Percentiles rank a stretch among this genome's conserved stretches.
These are phyloP conservation scores for Spialia ferax DNA, from an alignment of 2,888 invertebrate species.

Conservation along the genomic window DNA sequence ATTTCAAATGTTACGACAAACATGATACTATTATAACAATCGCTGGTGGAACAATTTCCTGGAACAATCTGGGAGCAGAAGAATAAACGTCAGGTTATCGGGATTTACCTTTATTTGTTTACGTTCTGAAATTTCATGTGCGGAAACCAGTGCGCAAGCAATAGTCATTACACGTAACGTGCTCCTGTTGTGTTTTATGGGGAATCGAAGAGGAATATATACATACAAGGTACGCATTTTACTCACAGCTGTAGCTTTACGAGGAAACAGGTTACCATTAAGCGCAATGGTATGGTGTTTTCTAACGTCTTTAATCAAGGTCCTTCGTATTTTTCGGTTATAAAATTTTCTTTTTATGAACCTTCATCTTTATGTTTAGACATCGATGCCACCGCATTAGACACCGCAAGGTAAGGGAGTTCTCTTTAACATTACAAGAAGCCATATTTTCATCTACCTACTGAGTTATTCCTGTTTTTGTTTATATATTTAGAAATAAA, in stretches of 20 bases:
- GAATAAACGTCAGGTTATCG: slow-evolving; percentile 27
- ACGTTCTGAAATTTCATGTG: slow-evolving; percentile 15
- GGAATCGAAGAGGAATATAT: slow-evolving; percentile 3
- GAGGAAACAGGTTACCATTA: background rate
- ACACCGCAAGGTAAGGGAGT: too few species aligned
- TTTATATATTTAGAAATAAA: too few species aligned
- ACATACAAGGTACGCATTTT: background rate
- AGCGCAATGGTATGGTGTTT: too few species aligned
- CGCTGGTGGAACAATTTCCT: background rate
- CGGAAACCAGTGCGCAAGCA: slow-evolving; percentile 25
- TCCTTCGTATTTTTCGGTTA: too few species aligned
- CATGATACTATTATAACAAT: background rate
- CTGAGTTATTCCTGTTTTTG: too few species aligned
- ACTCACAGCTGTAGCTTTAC: background rate
- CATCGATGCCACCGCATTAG: too few species aligned
- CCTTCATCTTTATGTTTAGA: too few species aligned
- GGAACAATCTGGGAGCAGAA: slow-evolving; percentile 37
- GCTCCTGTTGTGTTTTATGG: slow-evolving; percentile 27
- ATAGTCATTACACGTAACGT: slow-evolving; percentile 31
- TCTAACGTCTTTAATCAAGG: too few species aligned
- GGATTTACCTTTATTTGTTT: slow-evolving; percentile 32
- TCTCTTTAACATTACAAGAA: too few species aligned
- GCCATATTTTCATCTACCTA: too few species aligned
- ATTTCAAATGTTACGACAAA: slow-evolving; percentile 10
- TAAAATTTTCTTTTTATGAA: too few species aligned